Evolutionary conservation across 1,140 invertebrate species (phyloP).

Genomic region (Eulimnadia texana): DNA sequence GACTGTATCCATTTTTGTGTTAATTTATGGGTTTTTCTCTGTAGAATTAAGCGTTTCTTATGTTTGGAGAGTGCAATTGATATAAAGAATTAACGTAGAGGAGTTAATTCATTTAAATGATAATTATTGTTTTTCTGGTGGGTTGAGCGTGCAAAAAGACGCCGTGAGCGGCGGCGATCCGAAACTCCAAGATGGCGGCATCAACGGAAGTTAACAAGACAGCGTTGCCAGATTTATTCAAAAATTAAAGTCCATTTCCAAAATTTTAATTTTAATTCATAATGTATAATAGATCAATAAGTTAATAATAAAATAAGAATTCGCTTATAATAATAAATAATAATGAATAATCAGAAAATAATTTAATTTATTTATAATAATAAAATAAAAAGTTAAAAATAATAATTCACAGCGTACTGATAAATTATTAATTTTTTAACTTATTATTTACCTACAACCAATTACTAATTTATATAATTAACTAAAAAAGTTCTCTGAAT

Average conservation of each 20-base stretch:
- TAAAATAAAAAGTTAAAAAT: neutral
- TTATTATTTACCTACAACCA: too few relatives aligned
- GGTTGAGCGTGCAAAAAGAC: neutral
- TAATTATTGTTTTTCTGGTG: neutral
- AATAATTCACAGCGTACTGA: neutral
- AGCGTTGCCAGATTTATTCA: neutral
- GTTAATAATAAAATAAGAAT: too few relatives aligned
- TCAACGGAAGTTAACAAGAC: neutral
- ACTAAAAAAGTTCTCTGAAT: too few relatives aligned
- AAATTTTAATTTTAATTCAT: neutral
- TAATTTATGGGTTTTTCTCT: too few relatives aligned
- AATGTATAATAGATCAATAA: too few relatives aligned
- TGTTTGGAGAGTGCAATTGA: too few relatives aligned
- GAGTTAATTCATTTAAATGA: too few relatives aligned
- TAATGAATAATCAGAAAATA: conserved; percentile 1
- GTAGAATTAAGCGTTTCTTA: too few relatives aligned
- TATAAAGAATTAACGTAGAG: too few relatives aligned
- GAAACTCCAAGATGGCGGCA: neutral
- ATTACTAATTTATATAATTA: too few relatives aligned
- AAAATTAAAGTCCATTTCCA: neutral
- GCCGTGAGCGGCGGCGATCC: neutral
- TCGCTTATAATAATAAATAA: conserved; percentile 11
- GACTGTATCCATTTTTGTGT: conserved; percentile 23
- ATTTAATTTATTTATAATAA: neutral
- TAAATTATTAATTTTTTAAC: too few relatives aligned